phyloP scores from a whole-genome alignment of 2,113 vertebrate genomes.

The Zosterops japonicus region DNA sequence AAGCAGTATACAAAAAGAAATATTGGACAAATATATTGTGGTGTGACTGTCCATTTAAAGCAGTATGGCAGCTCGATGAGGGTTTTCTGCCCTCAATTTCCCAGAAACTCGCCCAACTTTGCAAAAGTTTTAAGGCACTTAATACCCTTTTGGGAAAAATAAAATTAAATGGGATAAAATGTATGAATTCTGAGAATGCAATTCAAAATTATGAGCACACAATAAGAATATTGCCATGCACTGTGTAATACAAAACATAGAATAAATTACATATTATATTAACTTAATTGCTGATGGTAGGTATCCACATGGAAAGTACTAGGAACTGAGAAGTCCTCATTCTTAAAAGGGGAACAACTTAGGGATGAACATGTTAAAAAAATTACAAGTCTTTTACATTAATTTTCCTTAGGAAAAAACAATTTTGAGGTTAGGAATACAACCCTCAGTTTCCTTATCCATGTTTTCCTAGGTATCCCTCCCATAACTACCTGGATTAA shows the following conservation, averaged over 20 bases:
- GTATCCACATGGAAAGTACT: not conserved
- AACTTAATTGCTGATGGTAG: not conserved
- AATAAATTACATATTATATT: not conserved
- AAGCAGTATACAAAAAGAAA: conserved; percentile 67
- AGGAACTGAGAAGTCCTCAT: not conserved
- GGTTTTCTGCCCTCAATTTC: conserved; percentile 11
- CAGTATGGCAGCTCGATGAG: not conserved
- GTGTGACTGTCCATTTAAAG: conserved; percentile 52
- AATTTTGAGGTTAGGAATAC: not conserved
- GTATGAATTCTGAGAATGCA: not conserved
- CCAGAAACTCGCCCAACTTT: not conserved
- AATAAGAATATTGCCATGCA: not conserved
- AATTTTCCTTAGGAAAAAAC: not conserved
- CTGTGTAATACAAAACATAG: not conserved
- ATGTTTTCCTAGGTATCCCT: not conserved
- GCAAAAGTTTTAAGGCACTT: not conserved
- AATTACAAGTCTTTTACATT: fast-evolving
- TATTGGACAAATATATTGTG: not conserved
- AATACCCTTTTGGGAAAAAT: not conserved
- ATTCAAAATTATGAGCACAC: not conserved
- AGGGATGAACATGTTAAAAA: not conserved
- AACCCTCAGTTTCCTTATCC: not conserved
- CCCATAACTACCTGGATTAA: not conserved
- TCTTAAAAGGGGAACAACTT: not conserved
- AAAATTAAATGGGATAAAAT: not conserved